Percentiles rank a stretch among this genome's conserved stretches.
Evolutionary conservation across 2,888 invertebrate genomes (phyloP).

Genomic region (Ethmia dodecea): DNA sequence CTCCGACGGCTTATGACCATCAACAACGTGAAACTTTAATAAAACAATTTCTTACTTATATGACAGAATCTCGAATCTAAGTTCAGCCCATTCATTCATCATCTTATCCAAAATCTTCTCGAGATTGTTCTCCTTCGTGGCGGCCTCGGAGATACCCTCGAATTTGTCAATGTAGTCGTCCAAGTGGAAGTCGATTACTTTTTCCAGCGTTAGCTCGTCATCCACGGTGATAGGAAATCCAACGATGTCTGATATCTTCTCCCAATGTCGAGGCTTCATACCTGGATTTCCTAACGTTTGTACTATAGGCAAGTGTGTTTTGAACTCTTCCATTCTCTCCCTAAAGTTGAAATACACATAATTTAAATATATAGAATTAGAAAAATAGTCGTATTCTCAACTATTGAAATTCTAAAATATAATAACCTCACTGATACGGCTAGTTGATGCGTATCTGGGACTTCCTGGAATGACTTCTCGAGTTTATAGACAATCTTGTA

Average conservation of each 20-base stretch:
- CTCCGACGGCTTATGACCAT: background rate
- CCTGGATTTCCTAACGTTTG: slow-evolving; percentile 96
- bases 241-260: slow-evolving; percentile 94
- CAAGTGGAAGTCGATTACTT: slow-evolving; percentile 93
- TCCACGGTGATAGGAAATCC: slow-evolving; percentile 94
- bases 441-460: slow-evolving; percentile 85
- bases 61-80: slow-evolving; percentile 83
- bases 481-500: slow-evolving; percentile 89
- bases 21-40: background rate
- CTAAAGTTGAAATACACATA: slow-evolving; percentile 43
- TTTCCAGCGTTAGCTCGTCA: slow-evolving; percentile 86
- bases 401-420: too few species aligned
- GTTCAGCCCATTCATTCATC: slow-evolving; percentile 93
- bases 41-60: slow-evolving; percentile 79
- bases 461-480: slow-evolving; percentile 90
- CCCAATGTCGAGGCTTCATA: slow-evolving; percentile 95
- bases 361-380: background rate
- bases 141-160: slow-evolving; percentile 94
- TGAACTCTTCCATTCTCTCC: slow-evolving; percentile 90
- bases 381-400: background rate
- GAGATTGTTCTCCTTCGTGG: slow-evolving; percentile 95
- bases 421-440: slow-evolving; percentile 76
- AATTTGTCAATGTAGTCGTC: slow-evolving; percentile 93
- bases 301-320: slow-evolving; percentile 93
- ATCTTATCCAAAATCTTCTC: slow-evolving; percentile 93